Evolutionary conservation across 2,888 invertebrate species (phyloP), one percentile per base, ranked within the genome.

Genomic region (Resseliella maxima): DNA sequence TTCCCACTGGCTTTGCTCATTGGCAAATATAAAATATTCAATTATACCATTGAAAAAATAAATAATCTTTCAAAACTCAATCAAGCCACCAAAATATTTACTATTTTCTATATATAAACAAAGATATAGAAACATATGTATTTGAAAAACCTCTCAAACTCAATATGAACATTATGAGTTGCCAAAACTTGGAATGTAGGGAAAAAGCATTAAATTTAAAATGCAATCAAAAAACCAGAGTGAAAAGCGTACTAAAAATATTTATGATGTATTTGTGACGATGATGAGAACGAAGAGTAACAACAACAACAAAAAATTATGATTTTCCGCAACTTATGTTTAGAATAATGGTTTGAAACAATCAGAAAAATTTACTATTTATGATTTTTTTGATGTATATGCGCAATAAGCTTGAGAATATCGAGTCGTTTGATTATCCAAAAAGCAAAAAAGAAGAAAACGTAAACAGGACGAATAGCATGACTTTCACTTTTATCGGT

Each of bases 11-110:
- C 24, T n/a, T n/a, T 24, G 24, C 24, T 59, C 59, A 59, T 59
- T 59, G n/a, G 59, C 59, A 59, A 59, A 59, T 59, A n/a, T 24
- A 59, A 59, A 24, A 59, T n/a, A 59, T 59, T 59, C 59, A 59
- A n/a, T 59, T 59, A 59, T 59, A 59, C 3, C 24, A 59, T n/a
- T n/a, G 6, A 24, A 50, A 2, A 18, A 18, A 2, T 50, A 8
- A 50, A 59, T 21, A 18, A 50, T 50, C 21, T 50, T 18, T 50
- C 50, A 21, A 10, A 50, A 50, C 50, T 50, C 50, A 50, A 50
- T 50, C 18, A 50, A 50, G 18, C 50, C 5, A 50, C 5, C 50
- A 50, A 3, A 50, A 50, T 18, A 50, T 18, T 2, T 18, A 50
- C 41, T 18, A 18, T 8, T 21, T 50, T 8, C 18, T 3, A 50